Percentiles rank a stretch among this genome's conserved stretches.
Evolutionary conservation across 2,888 invertebrate species (phyloP).

Genomic region (Ichneumoninae sp.): DNA sequence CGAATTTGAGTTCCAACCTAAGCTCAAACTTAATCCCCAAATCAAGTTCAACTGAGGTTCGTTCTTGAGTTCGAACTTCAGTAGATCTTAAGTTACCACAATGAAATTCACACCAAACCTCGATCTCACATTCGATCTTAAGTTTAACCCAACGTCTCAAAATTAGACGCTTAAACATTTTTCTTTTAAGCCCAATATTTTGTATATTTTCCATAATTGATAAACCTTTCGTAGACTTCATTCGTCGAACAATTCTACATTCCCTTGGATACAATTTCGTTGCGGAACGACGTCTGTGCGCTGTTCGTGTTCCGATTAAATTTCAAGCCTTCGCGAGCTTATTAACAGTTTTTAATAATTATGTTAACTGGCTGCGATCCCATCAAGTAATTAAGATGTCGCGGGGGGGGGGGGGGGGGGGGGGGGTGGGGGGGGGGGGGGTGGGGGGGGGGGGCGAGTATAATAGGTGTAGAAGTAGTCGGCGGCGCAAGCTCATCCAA

Average conservation of each 20-base stretch:
- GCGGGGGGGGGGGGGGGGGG: constrained; percentile 35
- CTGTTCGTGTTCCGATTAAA: not conserved
- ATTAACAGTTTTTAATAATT: constrained; percentile 65
- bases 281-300: not conserved
- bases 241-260: not conserved
- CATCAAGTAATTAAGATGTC: constrained; percentile 70
- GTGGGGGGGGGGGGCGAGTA: not conserved
- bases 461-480: constrained; percentile 49
- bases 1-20: no score
- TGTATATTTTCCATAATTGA: not conserved
- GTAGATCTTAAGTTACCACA: no score
- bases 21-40: no score
- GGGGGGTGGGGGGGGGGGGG: constrained; percentile 14
- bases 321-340: not conserved
- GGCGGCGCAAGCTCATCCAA: constrained; percentile 65
- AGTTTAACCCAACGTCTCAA: no score
- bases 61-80: no score
- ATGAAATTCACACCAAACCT: no score
- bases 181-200: no score
- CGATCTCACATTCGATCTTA: no score
- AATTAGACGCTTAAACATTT: no score
- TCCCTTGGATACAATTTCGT: not conserved
- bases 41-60: no score
- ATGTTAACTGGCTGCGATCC: constrained; percentile 66
- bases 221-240: not conserved